phyloP scores from a whole-genome alignment of 2,797 vertebrate genomes.

The Sebastes kiyomatsui region DNA sequence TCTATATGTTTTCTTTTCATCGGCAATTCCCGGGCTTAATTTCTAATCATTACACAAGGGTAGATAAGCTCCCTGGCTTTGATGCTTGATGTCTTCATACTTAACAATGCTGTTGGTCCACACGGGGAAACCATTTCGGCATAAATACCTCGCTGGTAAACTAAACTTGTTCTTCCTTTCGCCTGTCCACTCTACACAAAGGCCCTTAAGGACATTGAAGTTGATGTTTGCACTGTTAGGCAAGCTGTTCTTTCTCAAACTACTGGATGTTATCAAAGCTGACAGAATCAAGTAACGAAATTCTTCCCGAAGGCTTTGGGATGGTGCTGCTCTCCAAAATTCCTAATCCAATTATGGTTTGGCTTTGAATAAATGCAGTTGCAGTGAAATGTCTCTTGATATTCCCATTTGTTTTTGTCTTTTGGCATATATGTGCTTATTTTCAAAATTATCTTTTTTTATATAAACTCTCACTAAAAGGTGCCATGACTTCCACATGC shows the following conservation, averaged over 20 bases:
- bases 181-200: conserved; percentile 16
- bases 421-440: background rate
- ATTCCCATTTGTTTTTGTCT: background rate
- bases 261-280: conserved; percentile 20
- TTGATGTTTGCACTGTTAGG: background rate
- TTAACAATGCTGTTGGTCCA: conserved; percentile 24
- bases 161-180: background rate
- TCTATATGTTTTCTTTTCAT: conserved; percentile 31
- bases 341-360: conserved; percentile 7
- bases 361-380: background rate
- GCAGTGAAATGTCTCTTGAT: background rate
- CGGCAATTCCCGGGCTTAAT: conserved; percentile 42
- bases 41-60: conserved; percentile 50
- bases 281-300: conserved; percentile 6
- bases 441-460: background rate
- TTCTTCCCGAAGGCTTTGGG: background rate
- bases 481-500: background rate
- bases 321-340: background rate
- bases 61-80: conserved; percentile 47
- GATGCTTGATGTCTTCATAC: conserved; percentile 46
- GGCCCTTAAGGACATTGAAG: background rate
- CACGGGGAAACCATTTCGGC: conserved; percentile 13
- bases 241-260: conserved; percentile 5
- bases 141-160: background rate
- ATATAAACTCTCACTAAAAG: background rate